Conservation (phyloP, 2,797 vertebrate species). For the Microchirus variegatus region DNA sequence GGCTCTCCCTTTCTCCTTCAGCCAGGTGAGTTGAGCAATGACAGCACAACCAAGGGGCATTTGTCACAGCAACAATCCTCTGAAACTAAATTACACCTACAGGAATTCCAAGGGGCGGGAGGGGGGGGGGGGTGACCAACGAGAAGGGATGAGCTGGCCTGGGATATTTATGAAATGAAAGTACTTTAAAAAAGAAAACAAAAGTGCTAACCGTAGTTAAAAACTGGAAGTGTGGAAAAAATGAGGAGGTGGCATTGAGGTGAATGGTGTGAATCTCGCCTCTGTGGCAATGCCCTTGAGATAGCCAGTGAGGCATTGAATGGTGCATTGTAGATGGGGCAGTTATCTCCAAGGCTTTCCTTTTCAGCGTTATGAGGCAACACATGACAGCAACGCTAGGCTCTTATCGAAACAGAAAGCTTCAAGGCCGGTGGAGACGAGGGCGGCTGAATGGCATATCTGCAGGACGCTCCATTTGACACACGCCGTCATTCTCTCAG, state of each 20-base stretch:
- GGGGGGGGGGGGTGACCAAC: constrained; percentile 53
- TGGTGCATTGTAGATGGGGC: constrained; percentile 69
- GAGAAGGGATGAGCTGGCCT: constrained; percentile 27
- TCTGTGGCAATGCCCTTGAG: constrained; percentile 73
- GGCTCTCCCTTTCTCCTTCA: constrained; percentile 30
- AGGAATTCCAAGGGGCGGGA: constrained; percentile 49
- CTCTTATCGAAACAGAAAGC: constrained; percentile 50
- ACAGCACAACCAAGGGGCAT: constrained; percentile 63
- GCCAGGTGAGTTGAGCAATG: constrained; percentile 67
- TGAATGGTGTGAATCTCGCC: constrained; percentile 58
- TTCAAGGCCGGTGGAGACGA: constrained; percentile 50
- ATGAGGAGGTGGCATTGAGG: constrained; percentile 53
- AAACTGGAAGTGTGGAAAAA: constrained; percentile 9
- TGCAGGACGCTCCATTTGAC: constrained; percentile 39
- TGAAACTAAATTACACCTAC: constrained; percentile 60
- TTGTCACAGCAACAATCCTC: constrained; percentile 70
- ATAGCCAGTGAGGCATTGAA: constrained; percentile 62
- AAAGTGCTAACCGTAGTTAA: constrained; percentile 22
- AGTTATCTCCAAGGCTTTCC: constrained; percentile 74
- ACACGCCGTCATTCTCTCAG: constrained; percentile 32
- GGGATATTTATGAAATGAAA: constrained; percentile 55
- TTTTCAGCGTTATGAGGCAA: constrained; percentile 65
- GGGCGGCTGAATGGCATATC: constrained; percentile 41
- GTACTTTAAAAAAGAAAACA: constrained; percentile 36
- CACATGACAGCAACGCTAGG: constrained; percentile 47